Base-by-base conservation (phyloP, 2,113 vertebrate species). In the Willisornis vidua region DNA sequence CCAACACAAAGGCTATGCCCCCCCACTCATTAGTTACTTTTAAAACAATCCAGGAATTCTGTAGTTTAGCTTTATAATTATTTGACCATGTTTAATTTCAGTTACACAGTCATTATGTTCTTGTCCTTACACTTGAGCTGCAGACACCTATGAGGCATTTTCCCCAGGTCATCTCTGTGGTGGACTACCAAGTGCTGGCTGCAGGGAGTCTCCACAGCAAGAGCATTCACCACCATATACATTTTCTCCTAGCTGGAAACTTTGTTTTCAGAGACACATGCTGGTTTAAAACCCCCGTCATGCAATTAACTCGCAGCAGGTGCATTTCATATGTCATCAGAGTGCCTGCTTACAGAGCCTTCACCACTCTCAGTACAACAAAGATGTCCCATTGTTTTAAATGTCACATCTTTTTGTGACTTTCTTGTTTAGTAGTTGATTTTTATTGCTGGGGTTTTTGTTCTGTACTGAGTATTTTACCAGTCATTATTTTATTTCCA, bases 231-330 rank as follows among this genome's bases (percentile, higher is more conserved):
- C 37, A 25, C 54, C 28, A 46, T 18, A 12, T 8, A 55, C 71
- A 79, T 97, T 92, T 93, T 78, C 85, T 87, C 71, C 87, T 78
- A 79, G 73, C 37, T 91, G 66, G 89, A 85, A 78, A 45, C 20
- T 65, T 85, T 19, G 18, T 58, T 96, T 87, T 79, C 61, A 87
- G 70, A 76, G 37, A 15, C 12, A 37, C 18, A 29, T 74, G 45
- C 70, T 76, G 57, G 48, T 13, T 87, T 52, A 89, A 87, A 92
- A 68, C 57, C 13, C 37, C 70, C 82, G 49, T 9, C 31, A n/a
- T 39, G 37, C 87, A 93, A 93, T 94, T 95, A 94, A 35, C 28
- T 91, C 89, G 61, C 89, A 75, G 84, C 37, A 52, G 54, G 87
- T 72, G 37, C 52, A 72, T 87, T 94, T 93, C 62, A 31, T 72